These are phyloP conservation scores for Leptodactylus fuscus DNA, from an alignment of 2,113 vertebrate genomes.

Conservation along the genomic window DNA sequence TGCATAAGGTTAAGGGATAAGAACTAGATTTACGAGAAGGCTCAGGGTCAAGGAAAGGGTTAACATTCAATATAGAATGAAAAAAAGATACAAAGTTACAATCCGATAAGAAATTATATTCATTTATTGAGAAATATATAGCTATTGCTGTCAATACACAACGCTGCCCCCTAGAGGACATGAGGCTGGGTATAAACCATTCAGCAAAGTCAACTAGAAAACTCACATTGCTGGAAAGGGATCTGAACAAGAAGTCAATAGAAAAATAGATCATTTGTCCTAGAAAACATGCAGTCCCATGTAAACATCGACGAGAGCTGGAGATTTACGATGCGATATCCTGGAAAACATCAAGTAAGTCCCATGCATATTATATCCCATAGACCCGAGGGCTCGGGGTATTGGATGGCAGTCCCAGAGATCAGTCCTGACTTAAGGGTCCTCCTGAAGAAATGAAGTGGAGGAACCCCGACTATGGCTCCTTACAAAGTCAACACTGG, in stretches of 20 bases:
- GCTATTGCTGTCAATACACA: constrained; percentile 18
- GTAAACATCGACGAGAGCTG: background rate
- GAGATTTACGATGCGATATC: background rate
- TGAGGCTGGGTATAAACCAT: too few relatives aligned
- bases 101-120: constrained; percentile 2
- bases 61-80: background rate
- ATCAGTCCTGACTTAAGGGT: background rate
- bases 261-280: constrained; percentile 33
- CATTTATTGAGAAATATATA: background rate
- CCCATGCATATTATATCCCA: background rate
- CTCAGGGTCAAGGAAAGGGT: background rate
- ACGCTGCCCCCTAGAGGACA: background rate
- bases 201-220: background rate
- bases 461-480: background rate
- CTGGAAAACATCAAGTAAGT: background rate
- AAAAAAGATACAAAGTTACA: background rate
- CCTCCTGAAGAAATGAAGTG: background rate
- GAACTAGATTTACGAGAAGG: too few relatives aligned
- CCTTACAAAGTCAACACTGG: background rate
- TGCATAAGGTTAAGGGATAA: too few relatives aligned
- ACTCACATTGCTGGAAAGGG: constrained; percentile 28
- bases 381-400: background rate
- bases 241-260: background rate
- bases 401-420: background rate
- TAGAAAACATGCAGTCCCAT: constrained; percentile 19